Evolutionary conservation across 2,113 vertebrate species (phyloP).

Genomic region (Chinchilla lanigera): DNA sequence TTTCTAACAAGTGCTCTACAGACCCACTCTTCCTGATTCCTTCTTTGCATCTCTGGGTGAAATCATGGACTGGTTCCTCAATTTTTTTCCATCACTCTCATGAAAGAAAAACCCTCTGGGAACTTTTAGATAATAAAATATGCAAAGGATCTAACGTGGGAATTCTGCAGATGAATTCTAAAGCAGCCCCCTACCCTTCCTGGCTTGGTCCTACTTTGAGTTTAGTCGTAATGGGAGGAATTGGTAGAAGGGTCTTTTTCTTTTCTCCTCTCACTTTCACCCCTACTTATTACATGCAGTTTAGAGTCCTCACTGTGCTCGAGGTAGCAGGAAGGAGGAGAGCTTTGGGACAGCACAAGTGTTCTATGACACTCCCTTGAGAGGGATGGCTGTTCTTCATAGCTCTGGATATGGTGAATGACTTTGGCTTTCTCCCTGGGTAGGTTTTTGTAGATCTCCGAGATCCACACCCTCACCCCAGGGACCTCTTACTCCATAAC

Average conservation of each 20-base stretch:
- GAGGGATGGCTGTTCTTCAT: not conserved
- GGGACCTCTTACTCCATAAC: not conserved
- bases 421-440: not conserved
- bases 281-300: not conserved
- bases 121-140: not conserved
- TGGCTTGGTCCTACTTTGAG: not conserved
- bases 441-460: not conserved
- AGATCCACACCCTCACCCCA: too few relatives aligned
- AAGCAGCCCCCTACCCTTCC: not conserved
- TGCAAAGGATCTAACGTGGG: not conserved
- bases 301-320: not conserved
- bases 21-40: not conserved
- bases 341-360: not conserved
- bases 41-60: not conserved
- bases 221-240: not conserved
- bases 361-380: not conserved
- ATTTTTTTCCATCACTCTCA: not conserved
- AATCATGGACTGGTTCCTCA: not conserved
- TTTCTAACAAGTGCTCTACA: not conserved
- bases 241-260: not conserved
- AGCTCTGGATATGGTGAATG: not conserved
- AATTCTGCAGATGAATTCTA: not conserved
- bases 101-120: not conserved
- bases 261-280: not conserved
- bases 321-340: not conserved